Evolutionary conservation across 2,113 vertebrate species (phyloP), one percentile per base, ranked within the genome.

Genomic region (Neolamprologus kungweensis): DNA sequence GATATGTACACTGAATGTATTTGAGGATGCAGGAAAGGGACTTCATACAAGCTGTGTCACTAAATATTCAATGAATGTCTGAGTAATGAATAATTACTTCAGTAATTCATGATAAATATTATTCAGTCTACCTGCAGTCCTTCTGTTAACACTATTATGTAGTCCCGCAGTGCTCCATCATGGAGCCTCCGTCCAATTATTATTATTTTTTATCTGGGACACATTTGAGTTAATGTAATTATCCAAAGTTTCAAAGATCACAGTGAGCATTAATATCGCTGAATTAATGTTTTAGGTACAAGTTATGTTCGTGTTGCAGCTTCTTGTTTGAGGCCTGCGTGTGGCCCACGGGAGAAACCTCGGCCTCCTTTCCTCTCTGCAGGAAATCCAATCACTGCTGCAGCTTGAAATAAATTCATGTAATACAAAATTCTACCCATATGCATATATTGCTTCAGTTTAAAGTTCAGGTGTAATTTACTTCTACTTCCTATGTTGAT

Each of bases 341-440:
- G 58, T 35, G 58, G 9, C 6, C 58, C 58, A 63, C 58, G 58
- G 31, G 17, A 63, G 31, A 63, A 1, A 19, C 0, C 58, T 35
- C 28, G 58, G 58, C 31, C 58, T 33, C 28, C 58, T 60, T 19
- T 63, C 28, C 58, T 63, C 4, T 63, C 5, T 11, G 5, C 16
- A 63, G 58, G 0, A 35, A 63, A 33, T 63, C 58, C 58, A 7
- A 63, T 17, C 2, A 0, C 31, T 11, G 58, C 0, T 60, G 5
- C 57, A 35, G 58, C 58, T 63, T 0, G 28, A 63, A 63, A 33
- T 33, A 7, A 63, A 28, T 19, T 63, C 28, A 3, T 11, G 57
- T 19, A 33, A 60, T 60, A 1, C 16, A 60, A 19, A 33, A 63
- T 63, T 31, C 31, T 31, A 31, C 31, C 31, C 31, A 7, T 2